A percentile compares a stretch with the other conserved stretches of the same genome.
phyloP scores from a whole-genome alignment of 1,140 invertebrate species.

The Pseudomyrmex gracilis region DNA sequence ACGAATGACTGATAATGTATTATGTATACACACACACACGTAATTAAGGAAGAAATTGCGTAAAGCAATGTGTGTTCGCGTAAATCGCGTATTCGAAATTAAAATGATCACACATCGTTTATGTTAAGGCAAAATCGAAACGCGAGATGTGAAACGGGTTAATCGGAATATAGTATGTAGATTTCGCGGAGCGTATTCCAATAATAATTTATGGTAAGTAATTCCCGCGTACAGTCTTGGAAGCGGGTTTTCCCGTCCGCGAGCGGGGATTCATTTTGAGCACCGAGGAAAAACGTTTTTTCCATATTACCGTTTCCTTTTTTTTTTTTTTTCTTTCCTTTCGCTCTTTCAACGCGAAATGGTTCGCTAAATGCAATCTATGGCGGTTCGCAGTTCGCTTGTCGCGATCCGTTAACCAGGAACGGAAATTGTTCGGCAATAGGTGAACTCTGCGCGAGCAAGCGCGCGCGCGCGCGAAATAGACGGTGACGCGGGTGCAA shows the following conservation, averaged over 20 bases:
- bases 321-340: constrained; percentile 4
- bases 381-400: constrained; percentile 32
- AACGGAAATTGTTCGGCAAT: constrained; percentile 34
- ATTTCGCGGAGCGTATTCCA: constrained; percentile 43
- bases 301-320: constrained; percentile 17
- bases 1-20: too few species aligned
- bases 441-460: too few species aligned
- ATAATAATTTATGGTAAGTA: constrained; percentile 62
- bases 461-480: background rate
- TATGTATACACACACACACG: too few species aligned
- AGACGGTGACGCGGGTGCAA: background rate
- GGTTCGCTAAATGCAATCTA: constrained; percentile 51
- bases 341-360: constrained; percentile 41
- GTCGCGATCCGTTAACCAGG: constrained; percentile 35
- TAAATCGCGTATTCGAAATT: background rate
- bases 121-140: constrained; percentile 19
- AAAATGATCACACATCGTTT: constrained; percentile 35
- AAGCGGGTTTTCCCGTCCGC: constrained; percentile 21
- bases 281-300: constrained; percentile 1
- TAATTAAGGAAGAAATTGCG: too few species aligned
- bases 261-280: constrained; percentile 45
- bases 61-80: too few species aligned
- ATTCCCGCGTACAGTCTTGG: constrained; percentile 50
- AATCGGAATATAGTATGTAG: constrained; percentile 51
- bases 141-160: constrained; percentile 36